Evolutionary conservation across 2,888 invertebrate genomes (phyloP).

Genomic region (Diogma glabrata): DNA sequence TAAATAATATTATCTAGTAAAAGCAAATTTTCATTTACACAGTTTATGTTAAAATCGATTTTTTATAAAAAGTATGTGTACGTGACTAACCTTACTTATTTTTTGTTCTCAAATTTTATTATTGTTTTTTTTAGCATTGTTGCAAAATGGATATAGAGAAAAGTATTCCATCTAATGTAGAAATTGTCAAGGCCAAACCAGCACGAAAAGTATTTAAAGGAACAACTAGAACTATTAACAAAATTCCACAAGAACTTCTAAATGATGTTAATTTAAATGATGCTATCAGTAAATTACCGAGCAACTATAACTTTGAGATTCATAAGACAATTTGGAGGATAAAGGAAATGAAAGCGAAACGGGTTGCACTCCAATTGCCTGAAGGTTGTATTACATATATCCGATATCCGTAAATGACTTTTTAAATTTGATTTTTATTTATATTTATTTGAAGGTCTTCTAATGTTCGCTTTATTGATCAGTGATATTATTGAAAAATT

Average conservation of each 20-base stretch:
- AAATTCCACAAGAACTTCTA: slow-evolving; percentile 68
- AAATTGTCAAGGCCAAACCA: slow-evolving; percentile 69
- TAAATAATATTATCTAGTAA: too few species aligned
- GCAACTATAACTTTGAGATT: slow-evolving; percentile 97
- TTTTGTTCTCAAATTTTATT: slow-evolving; percentile 1
- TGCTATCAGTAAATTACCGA: slow-evolving; percentile 65
- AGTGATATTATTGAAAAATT: slow-evolving; percentile 87
- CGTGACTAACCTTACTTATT: slow-evolving; percentile 8
- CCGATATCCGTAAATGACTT: background rate
- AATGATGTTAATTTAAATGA: slow-evolving; percentile 60
- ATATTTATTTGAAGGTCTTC: slow-evolving; percentile 42
- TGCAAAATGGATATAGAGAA: slow-evolving; percentile 1
- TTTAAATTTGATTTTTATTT: background rate
- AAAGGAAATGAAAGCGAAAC: slow-evolving; percentile 64
- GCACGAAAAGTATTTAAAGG: slow-evolving; percentile 70
- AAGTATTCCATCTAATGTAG: slow-evolving; percentile 26
- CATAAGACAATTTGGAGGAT: slow-evolving; percentile 97
- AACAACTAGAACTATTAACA: slow-evolving; percentile 51
- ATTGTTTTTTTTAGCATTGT: background rate
- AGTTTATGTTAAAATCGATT: too few species aligned
- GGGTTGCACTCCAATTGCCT: slow-evolving; percentile 93
- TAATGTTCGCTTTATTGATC: slow-evolving; percentile 85
- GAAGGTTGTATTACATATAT: slow-evolving; percentile 58
- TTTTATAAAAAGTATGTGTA: slow-evolving; percentile 3
- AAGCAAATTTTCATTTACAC: too few species aligned